These are phyloP conservation scores for Sipha flava DNA, from an alignment of 1,140 invertebrate species.

Conservation along the genomic window DNA sequence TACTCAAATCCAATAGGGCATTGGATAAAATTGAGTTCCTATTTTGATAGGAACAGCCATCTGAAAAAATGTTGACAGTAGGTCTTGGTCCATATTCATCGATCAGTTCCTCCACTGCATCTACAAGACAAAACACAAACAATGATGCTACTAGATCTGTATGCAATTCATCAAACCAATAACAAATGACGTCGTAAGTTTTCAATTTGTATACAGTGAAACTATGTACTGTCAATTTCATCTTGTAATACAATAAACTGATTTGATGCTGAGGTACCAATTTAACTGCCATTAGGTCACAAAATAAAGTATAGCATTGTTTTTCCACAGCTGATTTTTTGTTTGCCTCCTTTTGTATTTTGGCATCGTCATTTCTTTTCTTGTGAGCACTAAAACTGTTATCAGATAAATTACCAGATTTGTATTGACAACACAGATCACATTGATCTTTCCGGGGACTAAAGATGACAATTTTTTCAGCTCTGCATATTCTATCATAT, in stretches of 20 bases:
- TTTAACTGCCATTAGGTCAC: constrained; percentile 2
- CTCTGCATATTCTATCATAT: not conserved
- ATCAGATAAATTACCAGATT: not conserved
- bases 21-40: not conserved
- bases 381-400: not conserved
- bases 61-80: not conserved
- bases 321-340: not conserved
- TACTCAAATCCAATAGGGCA: not conserved
- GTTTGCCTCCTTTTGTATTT: not conserved
- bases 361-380: not conserved
- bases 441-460: not conserved
- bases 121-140: not conserved
- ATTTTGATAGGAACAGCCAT: not conserved
- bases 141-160: not conserved
- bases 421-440: not conserved
- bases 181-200: not conserved
- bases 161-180: not conserved
- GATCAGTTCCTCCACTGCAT: not conserved
- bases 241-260: not conserved
- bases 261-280: not conserved
- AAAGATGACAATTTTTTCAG: not conserved
- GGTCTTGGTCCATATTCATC: not conserved
- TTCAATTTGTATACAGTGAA: not conserved
- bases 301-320: not conserved
- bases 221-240: not conserved